Evolutionary conservation across 2,113 vertebrate species (phyloP).

Genomic region (Mesocricetus auratus): DNA sequence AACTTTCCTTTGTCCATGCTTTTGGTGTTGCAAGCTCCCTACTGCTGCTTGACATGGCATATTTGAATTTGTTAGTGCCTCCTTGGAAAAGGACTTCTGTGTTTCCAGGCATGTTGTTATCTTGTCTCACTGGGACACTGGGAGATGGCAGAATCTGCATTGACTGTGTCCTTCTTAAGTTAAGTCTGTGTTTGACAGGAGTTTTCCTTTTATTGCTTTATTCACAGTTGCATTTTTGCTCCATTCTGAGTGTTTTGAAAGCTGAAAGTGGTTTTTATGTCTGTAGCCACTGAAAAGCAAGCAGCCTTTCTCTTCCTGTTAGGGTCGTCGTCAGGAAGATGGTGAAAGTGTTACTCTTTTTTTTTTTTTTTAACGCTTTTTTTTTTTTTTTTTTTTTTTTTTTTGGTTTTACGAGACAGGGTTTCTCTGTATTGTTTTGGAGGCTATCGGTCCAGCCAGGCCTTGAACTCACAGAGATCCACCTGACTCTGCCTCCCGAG

Average conservation of each 20-base stretch:
- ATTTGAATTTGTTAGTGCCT: constrained; percentile 77
- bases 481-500: too few relatives aligned
- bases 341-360: constrained; percentile 23
- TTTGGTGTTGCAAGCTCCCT: constrained; percentile 80
- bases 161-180: constrained; percentile 71
- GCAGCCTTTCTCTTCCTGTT: constrained; percentile 32
- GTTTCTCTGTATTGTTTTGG: too few relatives aligned
- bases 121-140: constrained; percentile 78
- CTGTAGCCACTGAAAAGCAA: constrained; percentile 42
- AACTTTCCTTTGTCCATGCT: constrained; percentile 82
- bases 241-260: constrained; percentile 62
- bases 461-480: too few relatives aligned
- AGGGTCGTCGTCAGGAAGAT: constrained; percentile 23
- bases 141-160: constrained; percentile 72
- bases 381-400: too few relatives aligned
- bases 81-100: constrained; percentile 79
- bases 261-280: constrained; percentile 4
- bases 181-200: constrained; percentile 24
- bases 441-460: too few relatives aligned
- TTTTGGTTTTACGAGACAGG: too few relatives aligned
- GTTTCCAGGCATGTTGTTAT: constrained; percentile 75
- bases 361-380: too few relatives aligned
- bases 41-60: constrained; percentile 76
- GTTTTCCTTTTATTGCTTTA: constrained; percentile 39
- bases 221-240: constrained; percentile 44